Base-by-base conservation (phyloP, 2,888 invertebrate genomes). In the Drosophila formosana region DNA sequence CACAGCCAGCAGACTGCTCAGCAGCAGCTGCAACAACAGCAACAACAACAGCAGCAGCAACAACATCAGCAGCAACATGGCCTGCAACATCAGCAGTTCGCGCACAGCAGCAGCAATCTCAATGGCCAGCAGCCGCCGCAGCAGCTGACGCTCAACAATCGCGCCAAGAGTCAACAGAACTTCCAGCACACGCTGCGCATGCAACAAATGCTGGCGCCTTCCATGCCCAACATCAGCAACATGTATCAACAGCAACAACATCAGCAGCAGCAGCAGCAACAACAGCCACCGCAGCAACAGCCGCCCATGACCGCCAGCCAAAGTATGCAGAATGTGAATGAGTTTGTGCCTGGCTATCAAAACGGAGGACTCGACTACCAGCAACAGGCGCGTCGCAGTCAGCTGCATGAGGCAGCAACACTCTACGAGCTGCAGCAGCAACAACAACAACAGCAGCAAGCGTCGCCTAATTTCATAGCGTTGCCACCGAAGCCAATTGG, bases 401-500 rank as follows among this genome's bases (percentile, higher is more conserved):
- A 88, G 81, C 81, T 74, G 46, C 85, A 97, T 88, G 96, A 97
- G 90, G 95, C 96, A 8, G 93, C 95, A 50, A 53, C 91, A 94
- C 72, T 82, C 7, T 82, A 82, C 32, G 82, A 87, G 8, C 62
- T 82, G n/a, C 81, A 81, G 43, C 76, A 74, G 32, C 80, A 72
- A 1, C 79, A 78, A 8, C 63, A 68, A 6, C 78, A 83, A 9
- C 82, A 83, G 5, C 85, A 83, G 92, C 95, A 67, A 50, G 91
- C 95, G 2, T 73, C 79, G 18, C 82, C 88, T 9, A 81, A 92
- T 87, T 75, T 91, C 90, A 75, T 89, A 66, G 65, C 90, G 2
- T 55, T 91, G 73, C 91, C 91, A 6, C 90, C 91, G 3, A 91
- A 91, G 53, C 91, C 91, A 0, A 57, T 80, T 49, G 90, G 87